These are phyloP conservation scores for Tragelaphus strepsiceros DNA, from an alignment of 2,113 vertebrate genomes.

Conservation along the genomic window DNA sequence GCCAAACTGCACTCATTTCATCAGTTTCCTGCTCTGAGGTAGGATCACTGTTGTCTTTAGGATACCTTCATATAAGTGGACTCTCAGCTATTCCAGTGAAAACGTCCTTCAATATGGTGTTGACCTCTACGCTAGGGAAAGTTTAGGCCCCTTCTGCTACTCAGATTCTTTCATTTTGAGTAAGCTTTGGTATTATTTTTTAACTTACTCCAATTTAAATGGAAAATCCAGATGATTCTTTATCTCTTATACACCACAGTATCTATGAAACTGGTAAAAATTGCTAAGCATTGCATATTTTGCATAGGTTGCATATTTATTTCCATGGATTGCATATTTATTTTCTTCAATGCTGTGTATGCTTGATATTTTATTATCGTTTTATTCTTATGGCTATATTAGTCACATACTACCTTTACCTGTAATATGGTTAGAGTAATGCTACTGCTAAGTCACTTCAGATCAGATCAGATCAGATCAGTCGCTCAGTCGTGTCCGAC, in stretches of 20 bases:
- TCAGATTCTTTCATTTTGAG: background rate
- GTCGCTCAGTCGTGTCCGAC: no score
- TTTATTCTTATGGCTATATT: background rate
- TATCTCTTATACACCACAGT: background rate
- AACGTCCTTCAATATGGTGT: fast-evolving
- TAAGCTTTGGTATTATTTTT: background rate
- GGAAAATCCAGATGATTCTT: background rate
- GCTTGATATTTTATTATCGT: background rate
- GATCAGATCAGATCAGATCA: background rate
- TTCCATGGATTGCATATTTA: background rate
- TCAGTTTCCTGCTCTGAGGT: background rate
- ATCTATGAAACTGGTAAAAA: background rate
- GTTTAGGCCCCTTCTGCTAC: background rate
- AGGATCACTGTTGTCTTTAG: background rate
- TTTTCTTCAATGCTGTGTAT: background rate
- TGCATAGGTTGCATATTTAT: background rate
- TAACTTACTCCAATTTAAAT: background rate
- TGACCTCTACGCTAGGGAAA: background rate
- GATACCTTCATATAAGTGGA: background rate
- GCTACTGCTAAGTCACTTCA: background rate
- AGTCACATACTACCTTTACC: background rate
- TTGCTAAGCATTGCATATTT: background rate
- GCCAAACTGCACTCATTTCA: background rate
- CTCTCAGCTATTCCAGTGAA: background rate
- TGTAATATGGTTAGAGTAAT: background rate